These are phyloP conservation scores for Trachurus trachurus DNA, from an alignment of 2,797 vertebrate genomes.

Conservation along the genomic window DNA sequence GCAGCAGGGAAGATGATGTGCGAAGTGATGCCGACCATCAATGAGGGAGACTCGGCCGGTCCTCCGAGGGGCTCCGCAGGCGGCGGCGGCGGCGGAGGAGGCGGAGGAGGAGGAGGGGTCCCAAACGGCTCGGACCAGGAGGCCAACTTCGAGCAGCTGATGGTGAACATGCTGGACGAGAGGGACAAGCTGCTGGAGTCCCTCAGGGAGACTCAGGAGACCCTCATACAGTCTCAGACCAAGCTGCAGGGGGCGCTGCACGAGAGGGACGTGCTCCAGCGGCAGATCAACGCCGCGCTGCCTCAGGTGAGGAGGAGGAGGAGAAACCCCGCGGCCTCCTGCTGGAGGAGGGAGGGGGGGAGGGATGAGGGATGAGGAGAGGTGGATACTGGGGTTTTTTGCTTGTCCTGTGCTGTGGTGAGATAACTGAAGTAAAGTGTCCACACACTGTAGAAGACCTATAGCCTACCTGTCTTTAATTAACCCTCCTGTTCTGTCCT, in stretches of 20 bases:
- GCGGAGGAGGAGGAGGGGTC: background rate
- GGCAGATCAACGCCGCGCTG: constrained; percentile 94
- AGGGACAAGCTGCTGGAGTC: constrained; percentile 97
- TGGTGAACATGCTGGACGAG: constrained; percentile 99
- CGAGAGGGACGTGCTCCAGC: constrained; percentile 95
- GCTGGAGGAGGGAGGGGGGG: background rate
- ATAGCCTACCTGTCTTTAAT: too few species aligned
- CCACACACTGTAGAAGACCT: background rate
- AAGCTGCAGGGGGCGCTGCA: constrained; percentile 94
- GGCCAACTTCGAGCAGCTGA: constrained; percentile 98
- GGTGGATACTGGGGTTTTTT: background rate
- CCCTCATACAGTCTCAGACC: constrained; percentile 92
- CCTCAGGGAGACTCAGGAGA: constrained; percentile 95
- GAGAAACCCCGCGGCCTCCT: constrained; percentile 14
- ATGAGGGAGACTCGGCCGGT: constrained; percentile 93
- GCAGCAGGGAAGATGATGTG: constrained; percentile 91
- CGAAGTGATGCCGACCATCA: constrained; percentile 99
- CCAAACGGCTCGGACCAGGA: constrained; percentile 91
- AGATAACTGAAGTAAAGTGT: background rate
- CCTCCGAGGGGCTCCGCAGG: constrained; percentile 85
- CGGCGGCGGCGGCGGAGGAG: background rate
- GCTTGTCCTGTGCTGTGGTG: background rate
- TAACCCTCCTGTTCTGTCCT: too few species aligned
- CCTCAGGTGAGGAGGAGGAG: constrained; percentile 94
- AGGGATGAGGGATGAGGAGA: too few species aligned